Conservation (phyloP, 1,140 invertebrate genomes). For the Eumeta japonica region DNA sequence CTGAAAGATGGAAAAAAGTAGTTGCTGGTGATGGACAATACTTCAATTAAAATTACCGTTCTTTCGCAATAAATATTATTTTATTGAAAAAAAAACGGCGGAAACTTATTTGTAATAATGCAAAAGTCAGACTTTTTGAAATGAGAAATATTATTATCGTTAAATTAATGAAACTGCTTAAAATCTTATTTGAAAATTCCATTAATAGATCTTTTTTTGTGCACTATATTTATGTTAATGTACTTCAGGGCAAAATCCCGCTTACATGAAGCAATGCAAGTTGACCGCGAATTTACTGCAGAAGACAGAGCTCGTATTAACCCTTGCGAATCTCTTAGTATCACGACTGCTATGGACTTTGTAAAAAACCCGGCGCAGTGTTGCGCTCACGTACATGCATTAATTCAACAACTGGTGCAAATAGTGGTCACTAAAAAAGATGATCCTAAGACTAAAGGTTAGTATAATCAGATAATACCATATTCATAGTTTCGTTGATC, state of each 20-base stretch:
- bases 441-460: constrained; percentile 83
- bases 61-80: no score
- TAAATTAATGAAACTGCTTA: no score
- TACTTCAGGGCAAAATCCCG: constrained; percentile 90
- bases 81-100: no score
- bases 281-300: constrained; percentile 82
- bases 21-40: no score
- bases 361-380: constrained; percentile 95
- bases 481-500: constrained; percentile 1
- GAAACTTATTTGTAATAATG: no score
- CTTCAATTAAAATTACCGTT: no score
- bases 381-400: constrained; percentile 83
- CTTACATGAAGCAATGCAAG: constrained; percentile 90
- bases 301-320: constrained; percentile 87
- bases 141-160: no score
- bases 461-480: no score
- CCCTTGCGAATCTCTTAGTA: constrained; percentile 83
- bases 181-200: no score
- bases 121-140: no score
- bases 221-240: no score
- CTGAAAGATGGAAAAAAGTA: no score
- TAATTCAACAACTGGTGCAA: constrained; percentile 83
- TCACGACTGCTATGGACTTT: constrained; percentile 87
- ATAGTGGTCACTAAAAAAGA: constrained; percentile 84
- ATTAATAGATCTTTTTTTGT: constrained; percentile 7